phyloP scores from a whole-genome alignment of 2,888 invertebrate genomes.

The Dasysyrphus albostriatus region DNA sequence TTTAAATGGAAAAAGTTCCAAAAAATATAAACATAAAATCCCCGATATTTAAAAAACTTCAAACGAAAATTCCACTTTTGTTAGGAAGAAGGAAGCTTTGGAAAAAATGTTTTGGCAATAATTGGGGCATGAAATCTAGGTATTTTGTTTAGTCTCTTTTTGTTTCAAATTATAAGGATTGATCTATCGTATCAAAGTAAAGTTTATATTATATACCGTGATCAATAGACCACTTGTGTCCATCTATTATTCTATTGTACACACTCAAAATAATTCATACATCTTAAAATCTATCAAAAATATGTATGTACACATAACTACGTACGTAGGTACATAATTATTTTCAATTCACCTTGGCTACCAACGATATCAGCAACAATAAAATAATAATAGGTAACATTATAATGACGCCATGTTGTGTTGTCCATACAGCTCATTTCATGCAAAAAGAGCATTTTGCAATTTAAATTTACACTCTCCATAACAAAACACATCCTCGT shows the following conservation, averaged over 20 bases:
- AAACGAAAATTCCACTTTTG: too few relatives aligned
- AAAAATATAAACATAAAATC: too few relatives aligned
- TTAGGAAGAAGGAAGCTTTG: too few relatives aligned
- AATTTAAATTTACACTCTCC: slow-evolving; percentile 68
- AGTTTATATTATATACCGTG: too few relatives aligned
- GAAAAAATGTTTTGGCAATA: too few relatives aligned
- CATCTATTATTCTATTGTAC: not conserved
- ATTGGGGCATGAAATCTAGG: too few relatives aligned
- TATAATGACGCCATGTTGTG: slow-evolving; percentile 55
- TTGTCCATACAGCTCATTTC: slow-evolving; percentile 54
- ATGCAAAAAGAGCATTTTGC: slow-evolving; percentile 72
- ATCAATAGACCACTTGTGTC: not conserved
- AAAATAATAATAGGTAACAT: slow-evolving; percentile 38
- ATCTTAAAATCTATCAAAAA: not conserved
- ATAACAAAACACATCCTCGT: slow-evolving; percentile 31
- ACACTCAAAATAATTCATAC: not conserved
- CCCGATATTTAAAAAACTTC: too few relatives aligned
- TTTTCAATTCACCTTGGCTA: not conserved
- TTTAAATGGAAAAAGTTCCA: too few relatives aligned
- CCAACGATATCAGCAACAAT: slow-evolving; percentile 22
- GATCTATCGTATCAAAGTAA: too few relatives aligned
- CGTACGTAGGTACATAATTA: not conserved
- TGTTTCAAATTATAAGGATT: too few relatives aligned
- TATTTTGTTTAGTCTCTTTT: too few relatives aligned
- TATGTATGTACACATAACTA: too few relatives aligned